A percentile compares a stretch with the other conserved stretches of the same genome.
These are phyloP conservation scores for Colaptes auratus DNA, from an alignment of 2,113 vertebrate species.

Conservation along the genomic window DNA sequence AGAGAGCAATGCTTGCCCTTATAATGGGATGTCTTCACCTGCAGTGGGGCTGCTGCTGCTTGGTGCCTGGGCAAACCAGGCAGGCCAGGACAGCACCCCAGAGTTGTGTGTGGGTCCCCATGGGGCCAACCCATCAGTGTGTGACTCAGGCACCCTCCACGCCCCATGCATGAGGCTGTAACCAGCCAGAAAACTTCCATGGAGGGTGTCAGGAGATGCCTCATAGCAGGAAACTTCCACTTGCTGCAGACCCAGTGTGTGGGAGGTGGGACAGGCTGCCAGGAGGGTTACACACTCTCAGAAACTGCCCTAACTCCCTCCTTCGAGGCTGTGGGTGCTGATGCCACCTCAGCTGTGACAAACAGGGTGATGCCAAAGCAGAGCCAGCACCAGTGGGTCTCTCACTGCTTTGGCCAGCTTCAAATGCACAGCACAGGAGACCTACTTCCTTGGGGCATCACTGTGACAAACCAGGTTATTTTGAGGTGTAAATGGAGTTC, in stretches of 20 bases:
- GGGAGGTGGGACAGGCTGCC: not conserved
- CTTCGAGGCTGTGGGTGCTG: rapidly evolving
- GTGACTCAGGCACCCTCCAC: conserved; percentile 14
- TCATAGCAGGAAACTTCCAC: conserved; percentile 44
- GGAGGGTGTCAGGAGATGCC: not conserved
- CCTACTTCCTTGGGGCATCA: not conserved
- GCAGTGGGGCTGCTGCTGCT: rapidly evolving
- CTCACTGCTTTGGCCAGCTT: not conserved
- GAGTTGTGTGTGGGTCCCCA: not conserved
- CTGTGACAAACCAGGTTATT: not conserved
- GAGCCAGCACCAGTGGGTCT: rapidly evolving
- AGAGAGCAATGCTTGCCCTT: not conserved
- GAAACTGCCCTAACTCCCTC: not conserved
- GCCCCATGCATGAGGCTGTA: not conserved
- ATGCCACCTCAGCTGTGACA: not conserved
- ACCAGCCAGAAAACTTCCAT: not conserved
- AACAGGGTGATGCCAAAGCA: not conserved
- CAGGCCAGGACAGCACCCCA: rapidly evolving
- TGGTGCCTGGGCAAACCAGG: rapidly evolving
- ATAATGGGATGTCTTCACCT: too few relatives aligned
- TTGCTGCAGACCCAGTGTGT: not conserved
- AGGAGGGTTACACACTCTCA: rapidly evolving
- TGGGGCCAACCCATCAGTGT: rapidly evolving
- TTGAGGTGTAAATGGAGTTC: not conserved
- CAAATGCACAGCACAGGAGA: not conserved